Evolutionary conservation across 30 jellyfish, hydroid and myxozoan species (phyloP), one percentile per base, ranked within the genome.

Genomic region (Nemopilema nomurai): DNA sequence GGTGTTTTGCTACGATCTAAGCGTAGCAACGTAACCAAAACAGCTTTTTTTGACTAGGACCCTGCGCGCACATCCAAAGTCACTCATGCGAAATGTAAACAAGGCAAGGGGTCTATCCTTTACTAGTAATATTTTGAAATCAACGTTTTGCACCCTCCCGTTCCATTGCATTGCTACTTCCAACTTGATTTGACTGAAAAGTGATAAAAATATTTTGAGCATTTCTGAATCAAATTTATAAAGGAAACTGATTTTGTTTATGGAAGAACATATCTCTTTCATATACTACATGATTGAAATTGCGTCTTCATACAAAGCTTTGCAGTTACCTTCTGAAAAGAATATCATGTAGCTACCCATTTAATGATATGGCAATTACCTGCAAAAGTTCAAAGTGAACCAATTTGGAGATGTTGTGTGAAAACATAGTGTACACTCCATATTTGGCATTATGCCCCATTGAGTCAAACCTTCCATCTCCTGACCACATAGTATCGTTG

Each of bases 21-120:
- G 33, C 9, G 33, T 41, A 29, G 33, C 29, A 64, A 21, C 74
- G 31, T 20, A 21, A 64, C 74, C 28, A 28, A 67, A 50, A 67
- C 33, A 74, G 30, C 62, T 28, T 31, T 25, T 31, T 31, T 50
- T 33, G 27, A 25, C 70, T 66, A 25, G 84, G 27, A 74, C 71
- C 84, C 84, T 74, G 84, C 84, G 84, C 84, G 70, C 84, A 76
- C 84, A 74, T 27, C 51, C 51, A 31, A 26, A 74, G 50, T 41
- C 84, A 74, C 68, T 74, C 84, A 26, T 74, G 84, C 70, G 76
- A 29, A 69, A 21, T 69, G 79, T 69, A 69, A 69, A 69, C 79
- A 69, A 69, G 33, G 79, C 79, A 69, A 69, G 79, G 50, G 79
- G 79, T 69, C 57, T 41, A 13, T 41, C 57, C 57, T 41, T 41